phyloP scores from a whole-genome alignment of 2,888 invertebrate genomes.

The Sceliomorpha sp. region DNA sequence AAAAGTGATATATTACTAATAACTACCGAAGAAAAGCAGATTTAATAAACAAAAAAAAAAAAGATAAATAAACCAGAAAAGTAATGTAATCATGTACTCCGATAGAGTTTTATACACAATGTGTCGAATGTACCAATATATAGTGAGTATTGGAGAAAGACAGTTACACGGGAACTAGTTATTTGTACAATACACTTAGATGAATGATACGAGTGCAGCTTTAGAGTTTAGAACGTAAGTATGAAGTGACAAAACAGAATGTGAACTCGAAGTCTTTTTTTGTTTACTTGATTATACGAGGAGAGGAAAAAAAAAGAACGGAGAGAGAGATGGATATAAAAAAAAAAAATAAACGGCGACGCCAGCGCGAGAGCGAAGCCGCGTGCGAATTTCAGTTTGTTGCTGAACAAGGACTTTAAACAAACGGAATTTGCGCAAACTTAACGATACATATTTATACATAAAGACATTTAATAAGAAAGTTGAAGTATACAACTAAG shows the following conservation, averaged over 20 bases:
- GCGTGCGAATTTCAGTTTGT: conserved; percentile 75
- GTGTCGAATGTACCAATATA: conserved; percentile 79
- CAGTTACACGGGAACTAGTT: conserved; percentile 76
- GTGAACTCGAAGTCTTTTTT: conserved; percentile 72
- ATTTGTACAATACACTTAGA: conserved; percentile 80
- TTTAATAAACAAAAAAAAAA: conserved; percentile 60
- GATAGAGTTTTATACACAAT: conserved; percentile 80
- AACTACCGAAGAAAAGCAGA: conserved; percentile 59
- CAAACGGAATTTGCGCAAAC: conserved; percentile 76
- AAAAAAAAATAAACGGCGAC: conserved; percentile 32
- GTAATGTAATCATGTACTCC: conserved; percentile 79
- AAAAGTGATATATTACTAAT: conserved; percentile 79
- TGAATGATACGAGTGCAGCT: conserved; percentile 80
- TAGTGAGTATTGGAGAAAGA: conserved; percentile 75
- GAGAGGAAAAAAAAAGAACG: conserved; percentile 36
- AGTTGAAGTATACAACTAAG: conserved; percentile 79
- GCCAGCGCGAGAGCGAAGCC: conserved; percentile 46
- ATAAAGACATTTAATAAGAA: conserved; percentile 78
- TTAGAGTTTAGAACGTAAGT: conserved; percentile 78
- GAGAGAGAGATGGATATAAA: conserved; percentile 20
- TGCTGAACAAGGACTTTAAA: conserved; percentile 73
- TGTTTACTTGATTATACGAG: conserved; percentile 67
- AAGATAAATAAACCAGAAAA: no score
- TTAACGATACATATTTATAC: conserved; percentile 80
- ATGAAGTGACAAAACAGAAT: conserved; percentile 59